These are phyloP conservation scores for Battus philenor DNA, from an alignment of 1,140 invertebrate genomes.

Conservation along the genomic window DNA sequence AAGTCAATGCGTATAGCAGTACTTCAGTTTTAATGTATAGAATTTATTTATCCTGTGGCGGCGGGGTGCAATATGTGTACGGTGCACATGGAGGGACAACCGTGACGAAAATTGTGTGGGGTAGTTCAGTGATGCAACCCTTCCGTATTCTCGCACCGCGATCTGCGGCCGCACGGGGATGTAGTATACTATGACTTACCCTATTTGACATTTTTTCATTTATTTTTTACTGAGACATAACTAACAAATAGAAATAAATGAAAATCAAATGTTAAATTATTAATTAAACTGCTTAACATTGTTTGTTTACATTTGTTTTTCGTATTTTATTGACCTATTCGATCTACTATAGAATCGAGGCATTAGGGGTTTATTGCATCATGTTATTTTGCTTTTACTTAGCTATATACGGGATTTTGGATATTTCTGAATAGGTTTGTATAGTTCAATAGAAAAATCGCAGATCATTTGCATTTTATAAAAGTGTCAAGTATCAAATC, in stretches of 20 bases:
- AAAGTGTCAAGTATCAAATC: conserved; percentile 36
- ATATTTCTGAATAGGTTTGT: too few relatives aligned
- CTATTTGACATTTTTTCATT: conserved; percentile 29
- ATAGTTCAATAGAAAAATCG: too few relatives aligned
- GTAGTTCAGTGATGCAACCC: conserved; percentile 60
- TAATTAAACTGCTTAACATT: too few relatives aligned
- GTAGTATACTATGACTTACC: conserved; percentile 14
- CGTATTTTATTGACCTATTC: too few relatives aligned
- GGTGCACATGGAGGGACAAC: conserved; percentile 35
- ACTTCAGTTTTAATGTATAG: conserved; percentile 2
- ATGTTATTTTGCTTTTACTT: too few relatives aligned
- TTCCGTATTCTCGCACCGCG: conserved; percentile 47
- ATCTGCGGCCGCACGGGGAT: conserved; percentile 43
- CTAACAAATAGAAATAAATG: too few relatives aligned
- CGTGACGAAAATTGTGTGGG: conserved; percentile 63
- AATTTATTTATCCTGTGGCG: conserved; percentile 29
- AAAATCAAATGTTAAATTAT: too few relatives aligned
- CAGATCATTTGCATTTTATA: too few relatives aligned
- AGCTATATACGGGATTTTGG: too few relatives aligned
- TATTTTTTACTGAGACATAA: neutral
- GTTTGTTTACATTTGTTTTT: too few relatives aligned
- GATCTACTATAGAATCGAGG: too few relatives aligned
- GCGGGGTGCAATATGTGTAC: conserved; percentile 24
- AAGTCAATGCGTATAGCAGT: conserved; percentile 10
- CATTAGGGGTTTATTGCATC: too few relatives aligned